A percentile compares a stretch with the other conserved stretches of the same genome.
phyloP scores from a whole-genome alignment of 2,113 vertebrate species.

The Bufo bufo region DNA sequence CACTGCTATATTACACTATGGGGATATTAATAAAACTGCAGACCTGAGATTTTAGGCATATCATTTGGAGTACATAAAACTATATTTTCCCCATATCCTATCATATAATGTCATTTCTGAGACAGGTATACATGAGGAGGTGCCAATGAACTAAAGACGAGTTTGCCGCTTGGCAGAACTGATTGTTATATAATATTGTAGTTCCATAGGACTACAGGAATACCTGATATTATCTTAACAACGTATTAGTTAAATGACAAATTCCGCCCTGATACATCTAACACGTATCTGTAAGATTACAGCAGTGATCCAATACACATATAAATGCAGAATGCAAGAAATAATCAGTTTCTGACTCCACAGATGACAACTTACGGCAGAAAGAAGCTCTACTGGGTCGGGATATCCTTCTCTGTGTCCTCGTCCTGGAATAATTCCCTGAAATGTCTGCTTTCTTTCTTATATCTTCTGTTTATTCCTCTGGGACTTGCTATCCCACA shows the following conservation, averaged over 20 bases:
- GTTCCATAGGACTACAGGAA: too few species aligned
- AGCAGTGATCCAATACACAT: background rate
- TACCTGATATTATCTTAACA: background rate
- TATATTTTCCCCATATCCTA: too few species aligned
- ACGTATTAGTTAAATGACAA: background rate
- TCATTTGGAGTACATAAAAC: too few species aligned
- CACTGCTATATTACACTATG: background rate
- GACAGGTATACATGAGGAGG: too few species aligned
- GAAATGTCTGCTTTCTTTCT: conserved; percentile 67
- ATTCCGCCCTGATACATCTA: background rate
- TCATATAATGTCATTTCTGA: too few species aligned
- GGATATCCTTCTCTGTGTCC: conserved; percentile 49
- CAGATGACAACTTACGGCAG: conserved; percentile 56
- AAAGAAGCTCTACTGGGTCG: conserved; percentile 50
- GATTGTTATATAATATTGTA: too few species aligned
- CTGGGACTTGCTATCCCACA: conserved; percentile 70
- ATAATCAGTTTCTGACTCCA: background rate
- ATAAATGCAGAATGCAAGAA: background rate
- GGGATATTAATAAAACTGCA: too few species aligned
- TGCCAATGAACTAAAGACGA: too few species aligned
- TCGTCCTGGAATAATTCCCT: conserved; percentile 53
- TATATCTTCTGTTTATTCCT: conserved; percentile 65
- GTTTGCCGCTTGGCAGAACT: too few species aligned
- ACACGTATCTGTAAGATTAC: background rate
- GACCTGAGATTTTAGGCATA: too few species aligned